Evolutionary conservation across 1,140 invertebrate genomes (phyloP), one percentile per base, ranked within the genome.

Genomic region (Kradibia gibbosae): DNA sequence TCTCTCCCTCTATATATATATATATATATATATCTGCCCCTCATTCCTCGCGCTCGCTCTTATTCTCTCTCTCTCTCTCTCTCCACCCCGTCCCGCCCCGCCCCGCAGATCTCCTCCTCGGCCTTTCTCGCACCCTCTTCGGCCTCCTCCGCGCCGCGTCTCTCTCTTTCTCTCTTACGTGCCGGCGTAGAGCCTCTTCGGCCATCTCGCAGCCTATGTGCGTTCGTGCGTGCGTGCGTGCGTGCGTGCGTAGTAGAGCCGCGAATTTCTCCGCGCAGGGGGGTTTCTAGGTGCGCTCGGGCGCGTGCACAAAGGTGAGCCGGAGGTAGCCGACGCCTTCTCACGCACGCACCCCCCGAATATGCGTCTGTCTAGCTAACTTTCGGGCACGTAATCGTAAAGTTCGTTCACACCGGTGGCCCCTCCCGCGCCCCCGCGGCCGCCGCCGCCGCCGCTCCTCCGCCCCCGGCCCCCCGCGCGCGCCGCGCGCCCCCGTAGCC

Each of bases 381-480:
- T 83, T 83, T 78, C 75, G 72, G 82, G 83, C 83, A 67, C 84
- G 81, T 78, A 73, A 73, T 81, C 72, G 62, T 81, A 81, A 87
- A 89, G 88, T 89, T 89, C 88, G 85, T 89, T 89, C 88, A 89
- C 87, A 88, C 87, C 82, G 78, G 45, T 34, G 53, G n/a, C 34
- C 65, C 34, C 82, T 39, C 53, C 25, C 55, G 39, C 42, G 31
- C 45, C 31, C 4, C 7, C 81, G 53, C 57, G 45, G 73, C 55
- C 60, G 65, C 70, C 75, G 65, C 10, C 65, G 62, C 39, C 82
- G 55, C 48, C 31, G 31, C 67, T 55, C 70, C 28, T 76, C 50
- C 65, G 67, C 42, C 65, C 67, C 42, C 48, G 25, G n/a, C n/a
- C 45, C 31, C 4, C 7, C 81, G 53, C 57, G 45, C 67, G 45